A percentile compares a stretch with the other conserved stretches of the same genome.
Evolutionary conservation across 2,113 vertebrate species (phyloP).

Genomic region (Trematomus loennbergii): DNA sequence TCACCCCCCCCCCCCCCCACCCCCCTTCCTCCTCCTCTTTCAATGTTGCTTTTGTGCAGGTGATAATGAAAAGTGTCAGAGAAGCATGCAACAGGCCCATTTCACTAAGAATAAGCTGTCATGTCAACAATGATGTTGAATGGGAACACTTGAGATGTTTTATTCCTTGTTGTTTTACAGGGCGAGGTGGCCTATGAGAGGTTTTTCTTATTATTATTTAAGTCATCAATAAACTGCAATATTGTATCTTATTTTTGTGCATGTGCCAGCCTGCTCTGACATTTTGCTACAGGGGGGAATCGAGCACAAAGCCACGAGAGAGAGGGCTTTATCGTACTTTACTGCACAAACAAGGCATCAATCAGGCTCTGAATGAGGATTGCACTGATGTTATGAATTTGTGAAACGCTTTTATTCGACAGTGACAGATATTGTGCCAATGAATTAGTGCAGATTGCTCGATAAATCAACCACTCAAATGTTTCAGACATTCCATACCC

Average conservation of each 20-base stretch:
- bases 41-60: constrained; percentile 86
- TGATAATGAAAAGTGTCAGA: constrained; percentile 89
- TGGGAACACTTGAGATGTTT: constrained; percentile 62
- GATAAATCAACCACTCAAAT: constrained; percentile 12
- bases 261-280: constrained; percentile 57
- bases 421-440: constrained; percentile 21
- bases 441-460: constrained; percentile 12
- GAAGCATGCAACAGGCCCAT: constrained; percentile 85
- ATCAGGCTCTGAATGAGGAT: constrained; percentile 41
- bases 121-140: constrained; percentile 72
- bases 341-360: constrained; percentile 61
- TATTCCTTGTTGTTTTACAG: constrained; percentile 71
- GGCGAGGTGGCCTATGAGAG: constrained; percentile 58
- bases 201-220: constrained; percentile 23
- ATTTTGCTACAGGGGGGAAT: constrained; percentile 56
- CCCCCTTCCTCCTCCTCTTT: constrained; percentile 83
- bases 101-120: constrained; percentile 83
- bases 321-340: constrained; percentile 34
- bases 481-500: neutral
- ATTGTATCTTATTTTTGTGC: constrained; percentile 63
- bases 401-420: constrained; percentile 29
- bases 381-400: constrained; percentile 15
- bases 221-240: constrained; percentile 40
- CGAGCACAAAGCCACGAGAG: constrained; percentile 36
- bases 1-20: constrained; percentile 62